phyloP scores from a whole-genome alignment of 2,797 vertebrate genomes.

The Pogoniulus pusillus region DNA sequence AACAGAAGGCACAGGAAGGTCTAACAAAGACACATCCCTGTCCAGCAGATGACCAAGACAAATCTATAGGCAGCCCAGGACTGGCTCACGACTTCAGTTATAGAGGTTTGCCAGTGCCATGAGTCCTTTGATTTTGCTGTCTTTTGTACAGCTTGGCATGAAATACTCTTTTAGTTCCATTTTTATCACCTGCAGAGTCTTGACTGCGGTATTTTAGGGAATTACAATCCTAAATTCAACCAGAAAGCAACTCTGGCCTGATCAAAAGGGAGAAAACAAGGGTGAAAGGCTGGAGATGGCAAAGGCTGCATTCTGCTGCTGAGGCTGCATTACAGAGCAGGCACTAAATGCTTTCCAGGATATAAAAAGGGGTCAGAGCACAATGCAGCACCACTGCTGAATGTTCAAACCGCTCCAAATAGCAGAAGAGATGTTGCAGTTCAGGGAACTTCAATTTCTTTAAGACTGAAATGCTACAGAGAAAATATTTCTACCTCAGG shows the following conservation, averaged over 20 bases:
- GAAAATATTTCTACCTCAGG: not conserved
- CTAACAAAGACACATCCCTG: not conserved
- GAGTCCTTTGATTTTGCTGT: not conserved
- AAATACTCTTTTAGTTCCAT: not conserved
- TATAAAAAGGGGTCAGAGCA: not conserved
- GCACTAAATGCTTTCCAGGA: not conserved
- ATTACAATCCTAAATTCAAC: not conserved
- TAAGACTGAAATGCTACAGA: not conserved
- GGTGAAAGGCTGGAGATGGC: not conserved
- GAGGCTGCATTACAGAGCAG: not conserved
- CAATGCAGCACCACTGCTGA: not conserved
- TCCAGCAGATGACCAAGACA: not conserved
- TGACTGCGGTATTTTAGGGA: not conserved
- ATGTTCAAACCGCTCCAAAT: not conserved
- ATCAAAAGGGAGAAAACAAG: not conserved
- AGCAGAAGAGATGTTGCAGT: not conserved
- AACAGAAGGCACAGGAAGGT: too few relatives aligned
- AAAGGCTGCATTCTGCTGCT: not conserved
- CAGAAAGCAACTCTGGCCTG: not conserved
- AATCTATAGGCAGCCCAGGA: not conserved
- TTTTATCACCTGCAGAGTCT: not conserved
- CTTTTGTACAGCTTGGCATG: not conserved
- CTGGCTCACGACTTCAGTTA: not conserved
- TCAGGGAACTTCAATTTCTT: not conserved
- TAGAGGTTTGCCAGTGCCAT: not conserved